phyloP scores from a whole-genome alignment of 2,888 invertebrate species.

The Lingula anatina region DNA sequence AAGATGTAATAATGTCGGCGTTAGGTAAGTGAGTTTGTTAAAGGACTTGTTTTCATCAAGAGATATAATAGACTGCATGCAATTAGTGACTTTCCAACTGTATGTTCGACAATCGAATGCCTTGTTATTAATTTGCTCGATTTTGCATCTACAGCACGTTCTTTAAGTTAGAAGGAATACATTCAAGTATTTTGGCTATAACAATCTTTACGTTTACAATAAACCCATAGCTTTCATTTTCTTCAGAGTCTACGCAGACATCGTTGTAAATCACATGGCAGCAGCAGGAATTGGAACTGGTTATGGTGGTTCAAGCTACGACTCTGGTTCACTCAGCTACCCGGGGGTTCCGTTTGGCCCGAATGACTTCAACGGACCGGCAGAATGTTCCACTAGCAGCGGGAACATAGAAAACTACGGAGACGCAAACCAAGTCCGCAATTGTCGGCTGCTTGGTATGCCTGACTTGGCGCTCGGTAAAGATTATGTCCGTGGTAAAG shows the following conservation, averaged over 20 bases:
- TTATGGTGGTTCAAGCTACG: conserved; percentile 59
- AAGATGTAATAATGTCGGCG: conserved; percentile 38
- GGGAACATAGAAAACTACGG: conserved; percentile 37
- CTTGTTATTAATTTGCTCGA: background rate
- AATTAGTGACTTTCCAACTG: background rate
- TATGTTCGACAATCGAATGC: too few relatives aligned
- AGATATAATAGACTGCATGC: background rate
- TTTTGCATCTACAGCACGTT: background rate
- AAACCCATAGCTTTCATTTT: too few relatives aligned
- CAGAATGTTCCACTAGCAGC: conserved; percentile 54
- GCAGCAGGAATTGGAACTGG: conserved; percentile 57
- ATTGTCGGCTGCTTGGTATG: conserved; percentile 68
- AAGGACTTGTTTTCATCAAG: background rate
- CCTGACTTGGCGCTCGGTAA: conserved; percentile 69
- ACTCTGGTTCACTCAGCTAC: conserved; percentile 35
- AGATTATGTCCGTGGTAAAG: conserved; percentile 12
- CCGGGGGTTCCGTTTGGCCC: conserved; percentile 53
- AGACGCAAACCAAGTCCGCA: conserved; percentile 56
- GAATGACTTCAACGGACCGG: conserved; percentile 61
- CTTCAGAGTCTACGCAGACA: conserved; percentile 70
- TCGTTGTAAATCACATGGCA: conserved; percentile 79
- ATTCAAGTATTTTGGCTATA: too few relatives aligned
- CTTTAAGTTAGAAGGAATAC: background rate
- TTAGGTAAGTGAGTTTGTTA: conserved; percentile 34
- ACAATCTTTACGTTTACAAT: background rate